A percentile compares a stretch with the other conserved stretches of the same genome.
Conservation (phyloP, 2,888 invertebrate genomes). For the Halocaridina rubra region DNA sequence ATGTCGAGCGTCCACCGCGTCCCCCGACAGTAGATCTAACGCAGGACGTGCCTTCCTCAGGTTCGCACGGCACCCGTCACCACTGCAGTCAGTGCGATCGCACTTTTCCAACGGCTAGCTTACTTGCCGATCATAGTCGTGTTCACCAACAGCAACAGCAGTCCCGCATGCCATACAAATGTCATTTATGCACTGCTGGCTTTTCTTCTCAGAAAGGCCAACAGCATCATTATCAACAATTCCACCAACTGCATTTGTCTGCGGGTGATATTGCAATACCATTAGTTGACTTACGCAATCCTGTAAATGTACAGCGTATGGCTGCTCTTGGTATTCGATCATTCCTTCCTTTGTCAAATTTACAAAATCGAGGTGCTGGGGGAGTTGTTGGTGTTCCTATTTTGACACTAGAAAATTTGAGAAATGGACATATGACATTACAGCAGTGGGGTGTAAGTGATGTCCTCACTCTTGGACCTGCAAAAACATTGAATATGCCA, state of each 20-base stretch:
- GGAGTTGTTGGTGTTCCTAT: conserved; percentile 63
- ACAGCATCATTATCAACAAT: conserved; percentile 70
- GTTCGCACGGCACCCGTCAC: conserved; percentile 38
- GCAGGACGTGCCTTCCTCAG: conserved; percentile 50
- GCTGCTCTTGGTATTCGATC: conserved; percentile 62
- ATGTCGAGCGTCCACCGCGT: conserved; percentile 70
- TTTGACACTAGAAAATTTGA: conserved; percentile 60
- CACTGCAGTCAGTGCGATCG: conserved; percentile 62
- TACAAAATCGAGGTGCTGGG: conserved; percentile 63
- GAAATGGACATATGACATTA: conserved; percentile 62
- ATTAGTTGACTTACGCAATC: conserved; percentile 61
- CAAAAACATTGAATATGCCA: conserved; percentile 57
- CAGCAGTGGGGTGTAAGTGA: conserved; percentile 63
- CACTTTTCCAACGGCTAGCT: conserved; percentile 53
- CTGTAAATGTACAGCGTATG: conserved; percentile 63
- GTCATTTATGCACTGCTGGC: conserved; percentile 71
- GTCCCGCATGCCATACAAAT: conserved; percentile 63
- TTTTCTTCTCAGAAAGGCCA: conserved; percentile 71
- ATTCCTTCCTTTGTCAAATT: conserved; percentile 63
- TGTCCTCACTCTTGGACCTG: conserved; percentile 62
- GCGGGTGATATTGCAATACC: conserved; percentile 63
- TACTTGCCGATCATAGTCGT: conserved; percentile 59
- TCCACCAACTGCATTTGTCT: conserved; percentile 66
- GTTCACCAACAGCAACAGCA: conserved; percentile 60
- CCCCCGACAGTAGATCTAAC: conserved; percentile 71